Percentiles rank a stretch among this genome's conserved stretches.
These are phyloP conservation scores for Macrobrachium nipponense DNA, from an alignment of 1,140 invertebrate species.

Conservation along the genomic window DNA sequence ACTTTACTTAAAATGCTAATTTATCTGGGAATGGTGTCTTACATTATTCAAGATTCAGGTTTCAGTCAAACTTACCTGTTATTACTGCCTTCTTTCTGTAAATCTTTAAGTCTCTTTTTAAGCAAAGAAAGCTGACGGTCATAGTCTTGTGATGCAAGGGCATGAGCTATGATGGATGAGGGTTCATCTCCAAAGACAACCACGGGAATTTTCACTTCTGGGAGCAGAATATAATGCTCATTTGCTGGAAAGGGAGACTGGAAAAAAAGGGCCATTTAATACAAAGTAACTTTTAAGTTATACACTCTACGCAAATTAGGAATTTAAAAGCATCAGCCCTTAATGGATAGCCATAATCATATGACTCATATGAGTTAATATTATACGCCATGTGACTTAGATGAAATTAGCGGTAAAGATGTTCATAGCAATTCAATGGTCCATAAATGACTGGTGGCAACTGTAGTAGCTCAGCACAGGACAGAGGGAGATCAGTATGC, in stretches of 20 bases:
- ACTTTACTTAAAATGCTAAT: too few relatives aligned
- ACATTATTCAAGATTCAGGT: neutral
- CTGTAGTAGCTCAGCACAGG: too few relatives aligned
- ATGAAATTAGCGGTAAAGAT: too few relatives aligned
- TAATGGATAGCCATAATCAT: too few relatives aligned
- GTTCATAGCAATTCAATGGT: too few relatives aligned
- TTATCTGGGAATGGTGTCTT: neutral
- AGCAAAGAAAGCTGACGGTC: conserved; percentile 72
- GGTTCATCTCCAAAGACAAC: conserved; percentile 87
- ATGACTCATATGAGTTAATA: too few relatives aligned
- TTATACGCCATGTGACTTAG: too few relatives aligned
- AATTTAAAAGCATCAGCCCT: too few relatives aligned
- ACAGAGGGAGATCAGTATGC: too few relatives aligned
- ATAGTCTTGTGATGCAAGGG: conserved; percentile 81
- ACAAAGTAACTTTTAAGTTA: too few relatives aligned
- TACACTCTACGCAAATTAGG: too few relatives aligned
- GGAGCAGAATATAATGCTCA: conserved; percentile 76
- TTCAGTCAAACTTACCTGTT: neutral
- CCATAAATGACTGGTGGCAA: too few relatives aligned
- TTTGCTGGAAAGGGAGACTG: conserved; percentile 74
- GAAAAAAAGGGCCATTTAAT: conserved; percentile 61
- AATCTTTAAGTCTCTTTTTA: conserved; percentile 67
- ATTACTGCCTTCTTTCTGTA: conserved; percentile 62
- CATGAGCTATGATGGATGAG: conserved; percentile 90
- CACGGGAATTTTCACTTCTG: conserved; percentile 76